Evolutionary conservation across 2,888 invertebrate species (phyloP), one percentile per base, ranked within the genome.

Genomic region (Corythucha ciliata): DNA sequence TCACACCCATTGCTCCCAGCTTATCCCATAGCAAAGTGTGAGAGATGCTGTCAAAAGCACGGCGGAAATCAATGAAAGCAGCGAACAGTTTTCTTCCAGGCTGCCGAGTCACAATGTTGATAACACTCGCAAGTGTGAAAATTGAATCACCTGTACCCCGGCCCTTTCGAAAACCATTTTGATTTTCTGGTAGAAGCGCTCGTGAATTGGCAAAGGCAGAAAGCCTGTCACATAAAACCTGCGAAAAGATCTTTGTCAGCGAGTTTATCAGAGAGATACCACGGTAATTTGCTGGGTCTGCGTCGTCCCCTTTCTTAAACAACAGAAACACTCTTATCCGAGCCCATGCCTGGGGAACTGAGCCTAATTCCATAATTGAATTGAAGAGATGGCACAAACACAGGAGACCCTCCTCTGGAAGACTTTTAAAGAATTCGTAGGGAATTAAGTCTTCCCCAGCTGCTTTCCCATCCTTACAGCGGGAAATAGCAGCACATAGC

Each of bases 211-310:
- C 7, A 16, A 16, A 41, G n/a, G 20, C 10, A 8, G 21, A 12
- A 2, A 41, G 14, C 10, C 41, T 12, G 24, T 41, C 14, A 18
- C n/a, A 14, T 12, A 41, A 10, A 41, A 41, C 21, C 10, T 16
- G 12, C 20, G 41, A 22, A 20, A 41, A 41, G n/a, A 41, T 18
- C 14, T 41, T 41, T 2, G 12, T 14, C 10, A 41, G 20, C 12
- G 22, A 41, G 21, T 41, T 41, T 18, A 41, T 16, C 24, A 41
- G 24, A 12, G 41, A 16, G 21, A 41, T 41, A 14, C 41, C 41
- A 10, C 41, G 7, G 12, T n/a, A 18, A 41, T n/a, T 41, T 18
- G 8, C 21, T 20, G 3, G 10, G 14, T n/a, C 21, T 10, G 12
- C n/a, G 8, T 18, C 24, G 24, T 22, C 14, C n/a, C 41, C 41